These are phyloP conservation scores for Proisotoma minuta DNA, from an alignment of 2,888 invertebrate species.

Conservation along the genomic window DNA sequence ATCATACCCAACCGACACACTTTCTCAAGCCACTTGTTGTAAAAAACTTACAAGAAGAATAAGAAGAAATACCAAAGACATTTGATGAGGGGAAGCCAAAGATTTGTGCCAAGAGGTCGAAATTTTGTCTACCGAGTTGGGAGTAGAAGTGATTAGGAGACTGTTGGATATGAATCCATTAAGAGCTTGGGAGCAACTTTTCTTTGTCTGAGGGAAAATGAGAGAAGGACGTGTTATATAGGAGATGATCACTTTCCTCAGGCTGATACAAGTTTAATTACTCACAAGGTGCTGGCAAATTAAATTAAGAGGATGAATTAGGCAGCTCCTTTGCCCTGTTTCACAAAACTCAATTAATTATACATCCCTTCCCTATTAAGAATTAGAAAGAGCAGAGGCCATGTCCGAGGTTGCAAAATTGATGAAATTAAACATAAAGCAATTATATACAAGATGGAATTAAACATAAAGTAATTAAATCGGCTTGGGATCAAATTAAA, in stretches of 20 bases:
- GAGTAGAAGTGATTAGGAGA: too few species aligned
- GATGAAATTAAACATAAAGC: too few species aligned
- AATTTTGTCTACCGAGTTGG: too few species aligned
- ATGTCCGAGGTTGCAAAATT: not conserved
- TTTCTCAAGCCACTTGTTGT: too few species aligned
- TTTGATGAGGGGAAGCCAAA: too few species aligned
- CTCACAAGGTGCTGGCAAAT: not conserved
- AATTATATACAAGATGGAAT: too few species aligned
- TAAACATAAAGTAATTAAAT: too few species aligned
- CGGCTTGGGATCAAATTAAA: too few species aligned
- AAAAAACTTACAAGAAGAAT: too few species aligned
- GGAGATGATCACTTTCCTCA: not conserved
- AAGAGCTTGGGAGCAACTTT: not conserved
- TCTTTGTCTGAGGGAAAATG: not conserved
- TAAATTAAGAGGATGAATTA: not conserved
- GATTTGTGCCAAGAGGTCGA: too few species aligned
- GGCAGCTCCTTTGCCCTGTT: not conserved
- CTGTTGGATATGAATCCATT: not conserved
- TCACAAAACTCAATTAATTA: constrained; percentile 5
- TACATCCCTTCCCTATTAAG: constrained; percentile 1
- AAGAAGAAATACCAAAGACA: too few species aligned
- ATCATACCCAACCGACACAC: too few species aligned
- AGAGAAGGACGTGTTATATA: not conserved
- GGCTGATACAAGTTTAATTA: not conserved
- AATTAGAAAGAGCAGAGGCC: not conserved